Evolutionary conservation across 1,140 invertebrate genomes (phyloP).

Genomic region (Drosophila pallidifrons): DNA sequence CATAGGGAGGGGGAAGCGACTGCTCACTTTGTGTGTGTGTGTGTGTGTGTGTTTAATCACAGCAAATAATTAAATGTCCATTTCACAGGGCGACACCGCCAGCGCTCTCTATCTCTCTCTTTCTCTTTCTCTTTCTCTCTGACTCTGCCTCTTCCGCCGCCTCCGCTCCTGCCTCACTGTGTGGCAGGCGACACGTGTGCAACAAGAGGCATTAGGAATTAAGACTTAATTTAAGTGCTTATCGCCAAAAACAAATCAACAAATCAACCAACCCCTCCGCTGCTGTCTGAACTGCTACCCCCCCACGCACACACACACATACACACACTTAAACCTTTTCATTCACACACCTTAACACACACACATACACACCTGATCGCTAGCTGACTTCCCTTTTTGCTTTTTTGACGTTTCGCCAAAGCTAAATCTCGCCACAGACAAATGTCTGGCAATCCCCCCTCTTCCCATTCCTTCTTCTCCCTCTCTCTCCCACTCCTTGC

Average conservation of each 20-base stretch:
- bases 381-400: neutral
- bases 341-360: neutral
- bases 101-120: neutral
- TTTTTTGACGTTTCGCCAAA: constrained; percentile 1
- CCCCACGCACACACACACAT: neutral
- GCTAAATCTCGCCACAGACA: neutral
- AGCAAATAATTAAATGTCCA: constrained; percentile 85
- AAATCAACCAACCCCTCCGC: constrained; percentile 15
- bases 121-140: no score
- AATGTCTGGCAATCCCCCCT: neutral
- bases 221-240: constrained; percentile 85
- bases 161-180: constrained; percentile 17
- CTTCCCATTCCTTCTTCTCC: neutral
- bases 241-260: constrained; percentile 83
- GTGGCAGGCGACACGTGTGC: constrained; percentile 75
- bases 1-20: neutral
- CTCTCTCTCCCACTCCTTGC: neutral
- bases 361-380: constrained; percentile 5
- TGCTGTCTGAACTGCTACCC: neutral
- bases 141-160: neutral
- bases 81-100: constrained; percentile 72
- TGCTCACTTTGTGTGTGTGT: constrained; percentile 56
- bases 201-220: constrained; percentile 83
- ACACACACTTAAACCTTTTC: neutral
- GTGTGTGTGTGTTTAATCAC: constrained; percentile 78